These are phyloP conservation scores for Hydrocynus forskahlii DNA, from an alignment of 2,797 vertebrate species.

Conservation along the genomic window DNA sequence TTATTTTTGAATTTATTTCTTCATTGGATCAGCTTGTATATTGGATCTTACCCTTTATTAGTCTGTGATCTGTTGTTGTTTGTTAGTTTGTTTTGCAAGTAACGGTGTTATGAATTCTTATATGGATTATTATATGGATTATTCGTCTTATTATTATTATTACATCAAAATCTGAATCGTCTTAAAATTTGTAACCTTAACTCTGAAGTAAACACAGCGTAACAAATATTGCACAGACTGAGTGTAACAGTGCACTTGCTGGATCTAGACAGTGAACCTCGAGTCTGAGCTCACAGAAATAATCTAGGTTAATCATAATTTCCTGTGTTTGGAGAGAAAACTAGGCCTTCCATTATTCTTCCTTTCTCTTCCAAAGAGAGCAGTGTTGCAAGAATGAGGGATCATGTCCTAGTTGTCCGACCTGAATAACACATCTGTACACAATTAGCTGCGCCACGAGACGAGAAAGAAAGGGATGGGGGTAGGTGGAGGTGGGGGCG, in stretches of 20 bases:
- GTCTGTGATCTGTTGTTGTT: no score
- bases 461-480: slow-evolving; percentile 23
- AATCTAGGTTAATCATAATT: slow-evolving; percentile 38
- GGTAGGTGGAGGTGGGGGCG: slow-evolving; percentile 1
- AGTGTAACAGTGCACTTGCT: not conserved
- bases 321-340: slow-evolving; percentile 34
- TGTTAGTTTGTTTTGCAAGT: no score
- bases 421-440: slow-evolving; percentile 58
- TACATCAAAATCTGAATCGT: no score
- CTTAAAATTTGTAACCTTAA: not conserved
- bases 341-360: slow-evolving; percentile 33
- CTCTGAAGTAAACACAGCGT: not conserved
- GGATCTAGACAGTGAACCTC: slow-evolving; percentile 16
- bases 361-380: slow-evolving; percentile 41
- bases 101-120: no score
- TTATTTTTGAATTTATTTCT: no score
- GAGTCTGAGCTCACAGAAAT: slow-evolving; percentile 19
- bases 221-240: not conserved
- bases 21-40: no score
- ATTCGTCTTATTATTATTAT: no score
- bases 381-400: slow-evolving; percentile 37
- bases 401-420: slow-evolving; percentile 56
- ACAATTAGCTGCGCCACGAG: slow-evolving; percentile 51
- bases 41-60: no score
- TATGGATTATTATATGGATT: no score